Base-by-base conservation (phyloP, 2,888 invertebrate species). In the Epirrhoe alternata region DNA sequence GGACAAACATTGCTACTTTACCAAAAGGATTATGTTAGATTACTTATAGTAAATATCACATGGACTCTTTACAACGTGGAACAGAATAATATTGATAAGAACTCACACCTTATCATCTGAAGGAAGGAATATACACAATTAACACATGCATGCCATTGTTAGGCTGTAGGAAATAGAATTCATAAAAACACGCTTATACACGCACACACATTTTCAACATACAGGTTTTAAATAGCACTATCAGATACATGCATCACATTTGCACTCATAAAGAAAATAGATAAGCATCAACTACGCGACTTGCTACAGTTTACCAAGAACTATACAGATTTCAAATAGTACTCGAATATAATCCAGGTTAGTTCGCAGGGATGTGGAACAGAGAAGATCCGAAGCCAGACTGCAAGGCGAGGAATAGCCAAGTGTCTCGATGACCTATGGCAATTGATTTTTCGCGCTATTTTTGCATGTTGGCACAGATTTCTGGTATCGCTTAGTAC, bases 361-460 rank as follows among this genome's bases (percentile, higher is more conserved):
- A 38, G 62, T 66, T 69, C 59, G 67, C 67, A 74, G 77, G 78
- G 84, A 81, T 89, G 88, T 84, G 86, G 79, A 80, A 78, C 84
- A 78, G 74, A 68, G 81, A 77, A 84, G 78, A 80, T 76, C 78
- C 85, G 79, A 80, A 78, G 77, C 78, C 78, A 84, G 84, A 90
- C 90, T 89, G 87, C 85, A 84, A 78, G 77, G 74, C 74, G 79
- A 80, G 82, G 78, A 77, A 78, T 81, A 79, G 80, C 80, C 77
- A 80, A 79, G 80, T 81, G 80, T 78, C 81, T 80, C 80, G 81
- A 75, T 84, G 76, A 75, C 64, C 70, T 67, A 69, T 72, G 80
- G 80, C 84, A 86, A 92, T 92, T 90, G 90, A 92, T 92, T 92
- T 90, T 88, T 78, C 81, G 77, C 73, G 85, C 86, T 92, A 92